Base-by-base conservation (phyloP, 1,140 invertebrate genomes). In the Ruditapes philippinarum region DNA sequence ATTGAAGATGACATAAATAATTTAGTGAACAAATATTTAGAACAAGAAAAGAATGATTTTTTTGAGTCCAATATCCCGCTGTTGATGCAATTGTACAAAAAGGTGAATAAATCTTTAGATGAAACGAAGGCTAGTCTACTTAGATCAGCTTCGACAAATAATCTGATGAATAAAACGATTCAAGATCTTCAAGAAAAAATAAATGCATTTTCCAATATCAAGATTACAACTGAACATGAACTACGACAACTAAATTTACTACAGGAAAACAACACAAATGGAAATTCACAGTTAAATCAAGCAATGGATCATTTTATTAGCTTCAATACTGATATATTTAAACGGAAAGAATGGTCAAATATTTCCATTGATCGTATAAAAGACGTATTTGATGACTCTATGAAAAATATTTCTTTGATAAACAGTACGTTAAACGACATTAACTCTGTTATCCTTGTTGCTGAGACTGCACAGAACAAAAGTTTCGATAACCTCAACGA, bases 41-140 rank as follows among this genome's bases (percentile, higher is more conserved):
- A 84, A 70, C 25, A 57, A 84, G 82, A 84, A 70, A 84, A 73
- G 31, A 17, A 33, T 9, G 68, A 84, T 31, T 84, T 22, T 74
- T 14, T 84, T 22, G 0, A 38, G 65, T 12, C 4, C 25, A 4
- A 84, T 33, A 17, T 65, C 11, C 60, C 22, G 19, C 3, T 9
- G 7, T 40, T 70, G 3, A 2, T 70, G 19, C 0, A 31, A 38
- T 33, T 38, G 36, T 70, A 38, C 38, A 5, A 36, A 38, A 17
- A 38, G 9, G 7, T 40, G 7, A 70, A 70, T 33, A 17, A 70
- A 36, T 70, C 65, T 1, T 38, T 70, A 9, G 5, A 14, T 54
- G 49, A 54, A 25, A 54, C 49, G 28, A 54, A n/a, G 3, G 11
- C 17, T 17, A 25, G n/a, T 22, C 2, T 81, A 11, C 7, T 11